Percentiles rank a stretch among this genome's conserved stretches.
Conservation (phyloP, 2,888 invertebrate species). For the Drosophila nigricruria region DNA sequence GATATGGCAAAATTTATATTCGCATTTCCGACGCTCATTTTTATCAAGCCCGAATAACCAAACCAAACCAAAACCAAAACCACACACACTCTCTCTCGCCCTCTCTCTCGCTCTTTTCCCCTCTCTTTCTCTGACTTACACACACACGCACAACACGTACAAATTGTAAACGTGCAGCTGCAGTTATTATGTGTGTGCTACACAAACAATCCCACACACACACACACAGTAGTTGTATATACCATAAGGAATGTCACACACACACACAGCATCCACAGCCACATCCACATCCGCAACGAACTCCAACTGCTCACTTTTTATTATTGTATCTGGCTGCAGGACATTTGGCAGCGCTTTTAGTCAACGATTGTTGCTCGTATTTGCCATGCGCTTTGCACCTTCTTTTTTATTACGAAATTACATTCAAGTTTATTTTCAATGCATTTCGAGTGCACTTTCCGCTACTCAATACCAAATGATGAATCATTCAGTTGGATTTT, state of each 20-base stretch:
- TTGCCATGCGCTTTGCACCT: slow-evolving; percentile 46
- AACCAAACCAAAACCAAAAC: slow-evolving; percentile 37
- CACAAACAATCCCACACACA: slow-evolving; percentile 33
- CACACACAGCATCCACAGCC: slow-evolving; percentile 17
- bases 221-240: slow-evolving; percentile 24
- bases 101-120: no score
- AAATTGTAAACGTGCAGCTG: slow-evolving; percentile 78
- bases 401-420: slow-evolving; percentile 47
- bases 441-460: slow-evolving; percentile 33
- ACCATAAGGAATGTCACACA: slow-evolving; percentile 55
- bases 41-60: slow-evolving; percentile 65
- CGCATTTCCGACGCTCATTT: slow-evolving; percentile 83
- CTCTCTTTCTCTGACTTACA: not conserved
- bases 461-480: not conserved
- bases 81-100: slow-evolving; percentile 16
- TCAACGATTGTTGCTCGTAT: slow-evolving; percentile 42
- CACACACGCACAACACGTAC: slow-evolving; percentile 46
- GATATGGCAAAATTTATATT: slow-evolving; percentile 84
- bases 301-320: slow-evolving; percentile 48
- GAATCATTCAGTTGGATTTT: not conserved
- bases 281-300: not conserved
- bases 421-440: slow-evolving; percentile 44
- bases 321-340: slow-evolving; percentile 44
- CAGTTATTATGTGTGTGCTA: slow-evolving; percentile 52
- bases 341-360: slow-evolving; percentile 61